Conservation (phyloP, 2,888 invertebrate species). For the Orthosia cruda region DNA sequence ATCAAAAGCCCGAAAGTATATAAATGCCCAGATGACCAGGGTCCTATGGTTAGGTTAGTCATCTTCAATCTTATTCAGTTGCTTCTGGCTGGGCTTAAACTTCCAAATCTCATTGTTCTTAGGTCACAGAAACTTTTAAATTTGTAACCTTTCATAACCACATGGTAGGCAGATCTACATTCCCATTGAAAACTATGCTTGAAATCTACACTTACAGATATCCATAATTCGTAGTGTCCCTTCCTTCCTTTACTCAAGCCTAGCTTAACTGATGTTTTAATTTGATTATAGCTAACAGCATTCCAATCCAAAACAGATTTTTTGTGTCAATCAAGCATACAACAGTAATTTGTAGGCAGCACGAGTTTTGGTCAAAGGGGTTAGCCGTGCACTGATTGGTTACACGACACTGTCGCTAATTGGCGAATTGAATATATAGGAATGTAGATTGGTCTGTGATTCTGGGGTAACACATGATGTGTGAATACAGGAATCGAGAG, state of each 20-base stretch:
- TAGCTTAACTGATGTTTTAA: neutral
- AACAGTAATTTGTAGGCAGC: conserved; percentile 32
- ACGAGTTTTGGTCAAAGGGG: conserved; percentile 49
- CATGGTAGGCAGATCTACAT: no score
- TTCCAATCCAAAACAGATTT: conserved; percentile 33
- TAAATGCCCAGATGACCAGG: no score
- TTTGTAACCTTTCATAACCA: neutral
- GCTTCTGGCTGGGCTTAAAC: neutral
- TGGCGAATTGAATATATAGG: conserved; percentile 32
- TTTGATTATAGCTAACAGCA: conserved; percentile 17
- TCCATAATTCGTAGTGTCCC: neutral
- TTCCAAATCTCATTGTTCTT: neutral
- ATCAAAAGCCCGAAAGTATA: neutral
- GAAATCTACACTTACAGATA: neutral
- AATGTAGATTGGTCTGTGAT: conserved; percentile 6
- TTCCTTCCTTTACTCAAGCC: neutral
- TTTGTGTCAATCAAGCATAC: conserved; percentile 35
- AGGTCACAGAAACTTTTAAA: neutral
- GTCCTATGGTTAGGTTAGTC: no score
- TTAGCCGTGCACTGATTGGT: conserved; percentile 48
- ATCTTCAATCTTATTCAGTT: neutral
- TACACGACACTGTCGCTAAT: conserved; percentile 36
- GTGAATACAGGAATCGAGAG: neutral
- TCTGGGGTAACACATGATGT: neutral
- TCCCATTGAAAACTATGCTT: no score